Percentiles rank a stretch among this genome's conserved stretches.
Evolutionary conservation across 2,888 invertebrate genomes (phyloP).

Genomic region (Teleogryllus oceanicus): DNA sequence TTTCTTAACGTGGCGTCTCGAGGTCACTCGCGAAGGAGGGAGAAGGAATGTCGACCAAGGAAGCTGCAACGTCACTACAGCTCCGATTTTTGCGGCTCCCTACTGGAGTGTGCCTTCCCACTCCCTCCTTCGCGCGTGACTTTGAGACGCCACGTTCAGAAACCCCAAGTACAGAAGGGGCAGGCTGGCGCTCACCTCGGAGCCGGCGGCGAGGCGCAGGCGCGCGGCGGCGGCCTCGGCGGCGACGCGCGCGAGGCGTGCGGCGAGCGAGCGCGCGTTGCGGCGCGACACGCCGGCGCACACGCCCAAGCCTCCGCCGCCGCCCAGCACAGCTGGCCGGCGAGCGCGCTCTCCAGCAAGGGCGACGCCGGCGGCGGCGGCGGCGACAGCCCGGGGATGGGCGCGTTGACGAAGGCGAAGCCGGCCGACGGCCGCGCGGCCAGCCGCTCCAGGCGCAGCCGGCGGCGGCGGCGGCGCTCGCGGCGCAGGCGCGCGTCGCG

Average conservation of each 20-base stretch:
- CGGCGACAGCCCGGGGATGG: neutral
- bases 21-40: no score
- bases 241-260: neutral
- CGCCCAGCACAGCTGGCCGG: neutral
- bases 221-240: neutral
- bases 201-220: conserved; percentile 18
- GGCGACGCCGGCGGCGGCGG: neutral
- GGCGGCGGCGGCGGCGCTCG: neutral
- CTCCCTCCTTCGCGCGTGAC: no score
- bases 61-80: no score
- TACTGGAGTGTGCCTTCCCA: no score
- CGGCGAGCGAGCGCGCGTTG: neutral
- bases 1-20: no score
- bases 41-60: no score
- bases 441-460: neutral
- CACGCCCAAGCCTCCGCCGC: neutral
- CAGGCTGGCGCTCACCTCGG: neutral
- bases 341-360: neutral
- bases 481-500: neutral
- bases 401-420: neutral
- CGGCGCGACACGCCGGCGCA: neutral
- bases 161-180: no score
- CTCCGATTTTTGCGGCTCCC: no score
- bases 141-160: no score
- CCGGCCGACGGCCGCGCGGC: neutral